A percentile compares a stretch with the other conserved stretches of the same genome.
phyloP scores from a whole-genome alignment of 2,888 invertebrate species.

The Aspidapion aeneum region DNA sequence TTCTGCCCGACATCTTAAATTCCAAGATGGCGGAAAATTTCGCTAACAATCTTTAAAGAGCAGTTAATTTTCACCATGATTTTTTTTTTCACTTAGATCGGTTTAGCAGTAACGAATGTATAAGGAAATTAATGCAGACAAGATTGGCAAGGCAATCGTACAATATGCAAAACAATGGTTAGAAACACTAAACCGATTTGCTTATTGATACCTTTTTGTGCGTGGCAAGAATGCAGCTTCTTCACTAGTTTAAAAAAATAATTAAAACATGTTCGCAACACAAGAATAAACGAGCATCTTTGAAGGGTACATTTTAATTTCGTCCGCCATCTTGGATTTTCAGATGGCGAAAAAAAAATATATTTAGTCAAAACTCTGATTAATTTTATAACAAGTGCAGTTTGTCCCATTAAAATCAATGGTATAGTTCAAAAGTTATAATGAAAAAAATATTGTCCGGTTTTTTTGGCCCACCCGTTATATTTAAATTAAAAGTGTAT shows the following conservation, averaged over 20 bases:
- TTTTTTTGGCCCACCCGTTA: neutral
- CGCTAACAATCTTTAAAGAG: neutral
- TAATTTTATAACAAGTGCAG: neutral
- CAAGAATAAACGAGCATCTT: neutral
- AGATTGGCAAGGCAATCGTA: neutral
- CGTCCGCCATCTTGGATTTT: neutral
- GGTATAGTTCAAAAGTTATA: neutral
- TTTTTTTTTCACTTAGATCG: neutral
- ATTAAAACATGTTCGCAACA: neutral
- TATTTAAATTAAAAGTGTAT: too few species aligned
- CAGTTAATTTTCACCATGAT: neutral
- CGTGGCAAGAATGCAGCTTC: neutral
- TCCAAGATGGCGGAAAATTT: neutral
- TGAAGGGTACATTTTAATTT: neutral
- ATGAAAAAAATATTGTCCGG: neutral
- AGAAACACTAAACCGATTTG: neutral
- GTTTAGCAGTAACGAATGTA: neutral
- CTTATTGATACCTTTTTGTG: neutral
- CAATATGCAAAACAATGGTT: neutral
- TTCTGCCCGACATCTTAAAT: neutral
- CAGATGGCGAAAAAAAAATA: neutral
- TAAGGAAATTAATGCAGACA: neutral
- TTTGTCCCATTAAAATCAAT: neutral
- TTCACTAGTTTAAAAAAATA: neutral
- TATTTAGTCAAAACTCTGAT: neutral